Base-by-base conservation (phyloP, 2,888 invertebrate species). In the Disparrhopalites patrizii region DNA sequence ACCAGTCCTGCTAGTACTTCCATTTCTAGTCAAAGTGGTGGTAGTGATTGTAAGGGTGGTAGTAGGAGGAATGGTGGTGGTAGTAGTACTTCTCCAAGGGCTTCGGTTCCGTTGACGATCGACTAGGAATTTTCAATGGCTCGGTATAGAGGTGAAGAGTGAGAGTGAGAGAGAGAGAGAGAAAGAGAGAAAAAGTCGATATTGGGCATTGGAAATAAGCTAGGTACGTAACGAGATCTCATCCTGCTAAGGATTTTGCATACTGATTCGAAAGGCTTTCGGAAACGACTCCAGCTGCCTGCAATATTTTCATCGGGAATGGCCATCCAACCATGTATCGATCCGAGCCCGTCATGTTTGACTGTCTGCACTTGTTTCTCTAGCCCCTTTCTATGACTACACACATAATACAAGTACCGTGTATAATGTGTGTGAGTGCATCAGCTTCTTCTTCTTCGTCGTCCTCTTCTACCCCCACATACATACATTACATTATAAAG, bases 241-340 rank as follows among this genome's bases (percentile, higher is more conserved):
- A 66, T 70, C 68, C 68, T 62, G 62, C 65, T 63, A 65, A 67
- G 68, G 71, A 70, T 70, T 70, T 73, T 73, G 68, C 73, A 73
- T 73, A 71, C 70, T 70, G 70, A 69, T 70, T 71, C 70, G 52
- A 66, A 61, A 50, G 68, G 61, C 62, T 54, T 63, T 62, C 67
- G 62, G 54, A 54, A 54, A 54, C 64, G 65, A 62, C 65, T 69
- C 63, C 57, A 58, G 62, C 62, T 62, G 52, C 67, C 65, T 62
- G 28, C 64, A 65, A 65, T 65, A 69, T 63, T 66, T 64, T 69
- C 68, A 64, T 66, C 63, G 55, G 55, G 43, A 69, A 64, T 62
- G 65, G 65, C 63, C 62, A 68, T 65, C 65, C 62, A 62, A 62
- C 58, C 54, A 58, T 65, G 55, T 69, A 69, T 66, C 63, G 68